Base-by-base conservation (phyloP, 2,888 invertebrate genomes). In the Polyommatus iphigenia region DNA sequence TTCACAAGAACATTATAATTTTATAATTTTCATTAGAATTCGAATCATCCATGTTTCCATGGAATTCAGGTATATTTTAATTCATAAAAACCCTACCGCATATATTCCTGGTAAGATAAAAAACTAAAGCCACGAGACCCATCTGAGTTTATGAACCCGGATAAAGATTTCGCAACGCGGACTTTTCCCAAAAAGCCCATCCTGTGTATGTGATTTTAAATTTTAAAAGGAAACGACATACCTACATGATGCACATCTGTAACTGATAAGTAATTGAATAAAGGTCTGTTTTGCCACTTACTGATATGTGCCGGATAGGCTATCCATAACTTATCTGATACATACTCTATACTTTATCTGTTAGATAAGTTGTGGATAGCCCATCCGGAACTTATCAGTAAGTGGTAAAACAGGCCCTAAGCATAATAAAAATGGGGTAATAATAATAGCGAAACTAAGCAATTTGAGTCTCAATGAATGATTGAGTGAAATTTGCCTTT, bases 141-240 rank as follows among this genome's bases (percentile, higher is more conserved):
- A 15, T 73, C 73, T 54, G 75, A 50, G 75, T 50, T 75, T 15
- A 75, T 75, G 7, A 50, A 75, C 29, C 54, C 50, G 75, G 54
- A 75, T 29, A 18, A 54, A 18, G 6, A 32, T 67, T 29, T 24
- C 15, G 18, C 50, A 50, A n/a, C 24, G 73, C n/a, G 24, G 75
- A 20, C 7, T 20, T 46, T 73, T 54, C 20, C 54, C 54, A 75
- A 75, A 75, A 75, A 29, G 75, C 18, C 13, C 50, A 54, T 75
- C 29, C 73, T 1, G 1, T 54, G 3, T 54, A 20, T 24, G 73
- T 73, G 50, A 75, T 75, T 3, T n/a, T n/a, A n/a, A n/a, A n/a
- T 29, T 67, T 29, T 15, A 10, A 67, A 20, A 67, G 10, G n/a
- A 62, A 62, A 62, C 24, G 20, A 62, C 62, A 8, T 57, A 57